phyloP scores from a whole-genome alignment of 2,113 vertebrate species.

The Tyto alba region DNA sequence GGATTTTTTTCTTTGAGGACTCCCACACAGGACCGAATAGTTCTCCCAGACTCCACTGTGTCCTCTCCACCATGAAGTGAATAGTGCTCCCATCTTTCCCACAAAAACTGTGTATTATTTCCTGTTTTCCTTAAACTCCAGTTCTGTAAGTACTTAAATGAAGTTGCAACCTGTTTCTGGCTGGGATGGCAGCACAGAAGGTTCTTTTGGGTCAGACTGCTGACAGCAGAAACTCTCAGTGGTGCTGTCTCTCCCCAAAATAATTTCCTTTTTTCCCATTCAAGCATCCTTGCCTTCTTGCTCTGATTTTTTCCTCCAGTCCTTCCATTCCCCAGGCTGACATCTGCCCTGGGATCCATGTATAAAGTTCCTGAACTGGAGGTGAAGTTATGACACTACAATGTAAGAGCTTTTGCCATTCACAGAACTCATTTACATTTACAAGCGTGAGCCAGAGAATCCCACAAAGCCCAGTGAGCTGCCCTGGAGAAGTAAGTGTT shows the following conservation, averaged over 20 bases:
- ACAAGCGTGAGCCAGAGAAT: not conserved
- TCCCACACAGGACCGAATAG: not conserved
- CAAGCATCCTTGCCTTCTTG: not conserved
- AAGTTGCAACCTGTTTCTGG: not conserved
- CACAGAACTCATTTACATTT: not conserved
- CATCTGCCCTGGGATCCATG: not conserved
- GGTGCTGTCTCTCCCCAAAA: not conserved
- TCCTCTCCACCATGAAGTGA: not conserved
- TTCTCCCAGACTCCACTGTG: not conserved
- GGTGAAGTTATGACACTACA: not conserved
- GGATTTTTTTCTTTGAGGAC: not conserved
- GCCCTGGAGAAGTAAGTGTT: not conserved
- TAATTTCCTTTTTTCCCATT: not conserved
- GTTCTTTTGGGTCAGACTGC: conserved; percentile 13
- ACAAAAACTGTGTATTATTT: not conserved
- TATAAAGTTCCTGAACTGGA: not conserved
- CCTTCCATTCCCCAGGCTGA: not conserved
- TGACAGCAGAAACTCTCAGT: conserved; percentile 8
- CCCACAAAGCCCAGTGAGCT: not conserved
- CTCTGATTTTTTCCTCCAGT: not conserved
- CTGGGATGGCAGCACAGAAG: not conserved
- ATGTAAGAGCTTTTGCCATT: not conserved
- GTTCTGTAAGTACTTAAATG: not conserved
- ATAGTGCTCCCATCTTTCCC: not conserved
- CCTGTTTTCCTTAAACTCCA: not conserved